Percentiles rank a stretch among this genome's conserved stretches.
phyloP scores from a whole-genome alignment of 2,888 invertebrate species.

The Euzetes globulus region DNA sequence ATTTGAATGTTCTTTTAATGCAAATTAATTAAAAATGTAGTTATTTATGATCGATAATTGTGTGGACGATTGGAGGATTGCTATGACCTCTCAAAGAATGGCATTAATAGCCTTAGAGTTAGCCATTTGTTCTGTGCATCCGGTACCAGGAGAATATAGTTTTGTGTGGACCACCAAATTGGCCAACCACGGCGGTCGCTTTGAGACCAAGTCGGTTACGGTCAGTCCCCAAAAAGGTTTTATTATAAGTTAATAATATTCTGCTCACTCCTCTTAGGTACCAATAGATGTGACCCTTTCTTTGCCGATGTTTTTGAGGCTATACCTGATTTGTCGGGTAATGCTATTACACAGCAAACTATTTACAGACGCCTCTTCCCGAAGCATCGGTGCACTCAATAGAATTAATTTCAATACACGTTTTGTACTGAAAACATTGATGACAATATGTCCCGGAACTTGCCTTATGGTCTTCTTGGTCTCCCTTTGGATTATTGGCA shows the following conservation, averaged over 20 bases:
- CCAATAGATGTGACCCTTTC: slow-evolving; percentile 95
- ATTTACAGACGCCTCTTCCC: slow-evolving; percentile 97
- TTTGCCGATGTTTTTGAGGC: slow-evolving; percentile 97
- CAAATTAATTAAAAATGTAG: too few species aligned
- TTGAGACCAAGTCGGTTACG: slow-evolving; percentile 37
- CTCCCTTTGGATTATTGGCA: slow-evolving; percentile 98
- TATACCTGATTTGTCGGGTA: slow-evolving; percentile 97
- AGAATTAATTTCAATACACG: slow-evolving; percentile 91
- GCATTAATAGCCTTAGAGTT: slow-evolving; percentile 85
- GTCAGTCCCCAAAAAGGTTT: background rate
- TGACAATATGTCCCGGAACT: slow-evolving; percentile 99
- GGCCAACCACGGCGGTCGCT: slow-evolving; percentile 60
- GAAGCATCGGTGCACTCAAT: slow-evolving; percentile 94
- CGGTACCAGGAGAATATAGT: slow-evolving; percentile 90
- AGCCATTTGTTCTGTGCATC: slow-evolving; percentile 92
- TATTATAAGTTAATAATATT: too few species aligned
- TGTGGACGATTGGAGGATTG: slow-evolving; percentile 99
- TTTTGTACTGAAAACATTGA: slow-evolving; percentile 93
- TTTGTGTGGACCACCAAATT: slow-evolving; percentile 94
- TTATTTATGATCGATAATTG: slow-evolving; percentile 99
- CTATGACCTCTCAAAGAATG: slow-evolving; percentile 97
- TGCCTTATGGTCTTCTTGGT: slow-evolving; percentile 98
- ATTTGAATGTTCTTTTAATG: too few species aligned
- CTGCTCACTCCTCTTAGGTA: slow-evolving; percentile 53
- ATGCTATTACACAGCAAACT: slow-evolving; percentile 99